Evolutionary conservation across 2,113 vertebrate species (phyloP).

Genomic region (Cricetomys ansorgei): DNA sequence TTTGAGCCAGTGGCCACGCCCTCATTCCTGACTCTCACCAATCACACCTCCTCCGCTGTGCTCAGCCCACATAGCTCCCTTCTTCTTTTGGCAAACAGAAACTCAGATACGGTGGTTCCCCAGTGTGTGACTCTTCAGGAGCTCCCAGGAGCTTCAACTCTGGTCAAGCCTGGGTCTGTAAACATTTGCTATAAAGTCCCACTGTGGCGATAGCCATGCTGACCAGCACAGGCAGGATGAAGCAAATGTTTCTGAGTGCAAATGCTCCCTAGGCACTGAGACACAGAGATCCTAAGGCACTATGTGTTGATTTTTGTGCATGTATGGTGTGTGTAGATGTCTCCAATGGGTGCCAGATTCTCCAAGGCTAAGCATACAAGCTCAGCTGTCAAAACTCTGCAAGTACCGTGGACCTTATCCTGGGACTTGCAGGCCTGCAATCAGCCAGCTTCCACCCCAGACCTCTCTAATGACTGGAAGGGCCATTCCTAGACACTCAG

Average conservation of each 20-base stretch:
- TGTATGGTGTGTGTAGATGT: neutral
- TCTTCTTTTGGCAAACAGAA: neutral
- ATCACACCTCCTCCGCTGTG: neutral
- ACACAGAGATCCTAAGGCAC: too few species aligned
- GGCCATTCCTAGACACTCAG: too few species aligned
- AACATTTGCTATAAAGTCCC: neutral
- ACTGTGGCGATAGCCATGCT: rapidly evolving
- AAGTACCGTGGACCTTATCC: too few species aligned
- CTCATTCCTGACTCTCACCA: neutral
- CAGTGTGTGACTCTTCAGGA: neutral
- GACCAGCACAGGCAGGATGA: neutral
- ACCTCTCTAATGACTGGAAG: too few species aligned
- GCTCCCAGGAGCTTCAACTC: neutral
- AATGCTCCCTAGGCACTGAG: neutral
- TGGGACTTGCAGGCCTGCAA: too few species aligned
- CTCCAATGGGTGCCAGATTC: too few species aligned
- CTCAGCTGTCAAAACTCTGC: too few species aligned
- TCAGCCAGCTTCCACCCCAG: too few species aligned
- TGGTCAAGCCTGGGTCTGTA: neutral
- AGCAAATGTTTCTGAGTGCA: neutral
- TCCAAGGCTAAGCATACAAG: too few species aligned
- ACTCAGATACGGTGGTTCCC: neutral
- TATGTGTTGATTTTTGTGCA: neutral
- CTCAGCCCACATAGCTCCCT: neutral
- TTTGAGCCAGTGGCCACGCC: neutral